phyloP scores from a whole-genome alignment of 2,113 vertebrate genomes.

The Rynchops niger region DNA sequence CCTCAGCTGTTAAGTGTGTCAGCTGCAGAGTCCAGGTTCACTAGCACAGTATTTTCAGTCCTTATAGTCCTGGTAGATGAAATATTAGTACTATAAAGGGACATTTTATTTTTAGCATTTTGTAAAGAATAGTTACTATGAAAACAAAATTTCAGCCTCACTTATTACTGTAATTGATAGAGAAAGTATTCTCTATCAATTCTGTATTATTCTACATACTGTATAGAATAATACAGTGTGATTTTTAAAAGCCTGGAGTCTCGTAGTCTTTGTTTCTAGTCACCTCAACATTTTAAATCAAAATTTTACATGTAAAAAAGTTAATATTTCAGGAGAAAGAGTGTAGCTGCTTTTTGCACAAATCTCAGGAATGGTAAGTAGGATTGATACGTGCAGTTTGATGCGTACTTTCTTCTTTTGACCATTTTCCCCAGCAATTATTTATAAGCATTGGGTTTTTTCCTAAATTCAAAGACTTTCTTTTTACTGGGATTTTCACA shows the following conservation, averaged over 20 bases:
- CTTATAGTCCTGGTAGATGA: neutral
- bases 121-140: neutral
- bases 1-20: neutral
- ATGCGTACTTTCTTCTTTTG: neutral
- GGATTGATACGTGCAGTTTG: neutral
- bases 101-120: neutral
- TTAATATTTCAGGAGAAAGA: neutral
- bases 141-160: neutral
- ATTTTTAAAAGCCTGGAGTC: neutral
- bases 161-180: neutral
- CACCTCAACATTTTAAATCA: neutral
- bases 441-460: neutral
- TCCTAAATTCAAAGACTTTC: neutral
- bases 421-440: neutral
- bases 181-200: no score
- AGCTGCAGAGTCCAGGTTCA: neutral
- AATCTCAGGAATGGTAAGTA: neutral
- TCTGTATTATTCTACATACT: no score
- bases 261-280: neutral
- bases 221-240: neutral
- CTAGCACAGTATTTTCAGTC: neutral
- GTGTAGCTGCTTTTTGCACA: neutral
- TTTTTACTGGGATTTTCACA: neutral
- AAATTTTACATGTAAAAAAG: neutral
- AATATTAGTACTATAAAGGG: neutral